Evolutionary conservation across 2,888 invertebrate genomes (phyloP).

Genomic region (Neoitamus cyanurus): DNA sequence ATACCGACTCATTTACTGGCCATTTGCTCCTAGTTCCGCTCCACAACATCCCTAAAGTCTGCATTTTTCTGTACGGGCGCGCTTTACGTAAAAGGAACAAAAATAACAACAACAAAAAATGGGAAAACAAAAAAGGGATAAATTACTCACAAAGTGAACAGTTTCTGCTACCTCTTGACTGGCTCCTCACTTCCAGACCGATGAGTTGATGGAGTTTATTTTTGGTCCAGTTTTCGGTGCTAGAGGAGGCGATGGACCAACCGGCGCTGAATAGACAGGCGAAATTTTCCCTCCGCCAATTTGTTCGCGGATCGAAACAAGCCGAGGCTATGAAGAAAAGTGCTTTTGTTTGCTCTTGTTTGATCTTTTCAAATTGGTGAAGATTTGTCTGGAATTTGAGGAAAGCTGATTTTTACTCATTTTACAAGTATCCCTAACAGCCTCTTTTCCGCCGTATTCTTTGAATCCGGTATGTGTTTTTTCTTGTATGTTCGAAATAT

Average conservation of each 20-base stretch:
- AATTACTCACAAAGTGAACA: conserved; percentile 16
- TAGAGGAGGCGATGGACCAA: not conserved
- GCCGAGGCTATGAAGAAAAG: not conserved
- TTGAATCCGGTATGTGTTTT: no score
- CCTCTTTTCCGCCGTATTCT: no score
- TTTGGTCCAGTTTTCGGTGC: not conserved
- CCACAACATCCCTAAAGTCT: not conserved
- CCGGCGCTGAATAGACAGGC: not conserved
- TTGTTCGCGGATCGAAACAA: not conserved
- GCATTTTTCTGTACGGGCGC: not conserved
- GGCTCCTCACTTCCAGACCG: not conserved
- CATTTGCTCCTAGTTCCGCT: conserved; percentile 7
- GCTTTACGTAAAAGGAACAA: not conserved
- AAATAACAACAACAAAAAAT: not conserved
- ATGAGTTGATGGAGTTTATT: conserved; percentile 13
- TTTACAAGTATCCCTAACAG: no score
- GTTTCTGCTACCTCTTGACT: not conserved
- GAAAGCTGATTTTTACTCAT: no score
- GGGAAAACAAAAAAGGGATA: not conserved
- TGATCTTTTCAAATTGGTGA: no score
- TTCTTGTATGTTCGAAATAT: no score
- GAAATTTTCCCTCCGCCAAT: not conserved
- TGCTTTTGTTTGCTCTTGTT: not conserved
- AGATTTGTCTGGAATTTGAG: no score
- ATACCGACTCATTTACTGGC: conserved; percentile 21